phyloP scores from a whole-genome alignment of 2,113 vertebrate species.

The Lophochroa leadbeateri region DNA sequence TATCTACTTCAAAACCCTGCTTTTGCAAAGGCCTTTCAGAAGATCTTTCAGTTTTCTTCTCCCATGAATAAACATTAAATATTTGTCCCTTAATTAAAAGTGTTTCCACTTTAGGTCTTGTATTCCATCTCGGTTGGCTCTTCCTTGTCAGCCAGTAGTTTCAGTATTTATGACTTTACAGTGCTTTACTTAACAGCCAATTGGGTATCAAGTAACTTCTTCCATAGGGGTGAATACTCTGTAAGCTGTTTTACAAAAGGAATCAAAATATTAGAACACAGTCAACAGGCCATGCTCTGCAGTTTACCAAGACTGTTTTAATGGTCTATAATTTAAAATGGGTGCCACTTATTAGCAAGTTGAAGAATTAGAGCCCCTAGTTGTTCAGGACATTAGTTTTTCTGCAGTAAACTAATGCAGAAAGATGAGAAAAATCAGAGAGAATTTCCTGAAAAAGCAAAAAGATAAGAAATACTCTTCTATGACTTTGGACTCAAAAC shows the following conservation, averaged over 20 bases:
- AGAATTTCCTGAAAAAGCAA: neutral
- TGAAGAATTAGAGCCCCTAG: neutral
- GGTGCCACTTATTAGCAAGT: neutral
- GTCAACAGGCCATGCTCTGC: neutral
- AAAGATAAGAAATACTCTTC: neutral
- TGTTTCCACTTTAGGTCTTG: slow-evolving; percentile 48
- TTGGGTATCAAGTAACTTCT: slow-evolving; percentile 2
- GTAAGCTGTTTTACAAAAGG: neutral
- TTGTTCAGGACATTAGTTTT: neutral
- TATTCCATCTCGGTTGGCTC: neutral
- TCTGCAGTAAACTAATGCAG: neutral
- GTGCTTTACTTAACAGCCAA: neutral
- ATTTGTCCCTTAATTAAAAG: slow-evolving; percentile 26
- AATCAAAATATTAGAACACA: neutral
- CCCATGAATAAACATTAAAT: neutral
- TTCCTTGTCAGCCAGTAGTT: neutral
- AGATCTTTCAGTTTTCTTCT: neutral
- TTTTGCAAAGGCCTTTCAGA: neutral
- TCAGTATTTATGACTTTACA: slow-evolving; percentile 42
- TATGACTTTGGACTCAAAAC: neutral
- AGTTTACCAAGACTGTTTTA: neutral
- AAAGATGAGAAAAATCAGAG: neutral
- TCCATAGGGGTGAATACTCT: neutral
- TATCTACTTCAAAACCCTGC: neutral
- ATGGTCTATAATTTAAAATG: neutral